These are phyloP conservation scores for Tachysurus vachellii DNA, from an alignment of 2,113 vertebrate species.

Conservation along the genomic window DNA sequence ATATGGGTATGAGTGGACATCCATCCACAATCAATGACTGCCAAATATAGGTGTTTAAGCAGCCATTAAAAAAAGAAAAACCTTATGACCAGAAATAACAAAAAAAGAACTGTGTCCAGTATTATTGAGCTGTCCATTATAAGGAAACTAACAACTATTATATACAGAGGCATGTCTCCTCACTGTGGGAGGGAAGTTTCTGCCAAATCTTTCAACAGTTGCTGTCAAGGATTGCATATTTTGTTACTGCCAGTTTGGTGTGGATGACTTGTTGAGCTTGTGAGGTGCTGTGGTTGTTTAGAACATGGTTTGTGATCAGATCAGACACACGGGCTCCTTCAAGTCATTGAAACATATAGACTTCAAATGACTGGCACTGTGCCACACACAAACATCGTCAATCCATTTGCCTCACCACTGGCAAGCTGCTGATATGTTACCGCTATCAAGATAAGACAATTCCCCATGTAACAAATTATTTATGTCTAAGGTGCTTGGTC, in stretches of 20 bases:
- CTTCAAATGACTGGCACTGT: constrained; percentile 45
- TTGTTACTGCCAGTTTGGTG: constrained; percentile 35
- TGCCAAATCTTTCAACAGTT: constrained; percentile 51
- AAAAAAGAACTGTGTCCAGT: not conserved
- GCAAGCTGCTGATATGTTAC: constrained; percentile 25
- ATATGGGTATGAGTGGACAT: constrained; percentile 26
- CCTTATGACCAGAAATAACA: not conserved
- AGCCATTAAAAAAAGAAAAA: not conserved
- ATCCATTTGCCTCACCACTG: constrained; percentile 15
- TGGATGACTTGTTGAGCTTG: constrained; percentile 36
- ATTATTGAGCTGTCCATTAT: not conserved
- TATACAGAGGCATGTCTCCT: constrained; percentile 23
- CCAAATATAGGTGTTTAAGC: not conserved
- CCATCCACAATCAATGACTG: constrained; percentile 17
- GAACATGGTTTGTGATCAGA: constrained; percentile 19
- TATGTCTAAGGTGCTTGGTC: constrained; percentile 4
- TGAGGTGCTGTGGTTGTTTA: constrained; percentile 22
- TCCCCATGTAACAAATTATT: not conserved
- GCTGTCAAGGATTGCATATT: constrained; percentile 42
- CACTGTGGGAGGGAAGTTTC: constrained; percentile 27
- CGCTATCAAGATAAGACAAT: constrained; percentile 18
- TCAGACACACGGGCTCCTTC: constrained; percentile 33
- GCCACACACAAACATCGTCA: constrained; percentile 43
- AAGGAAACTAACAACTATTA: not conserved
- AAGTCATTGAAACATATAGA: constrained; percentile 45